phyloP scores from a whole-genome alignment of 2,888 invertebrate species.

The Bruchidius siliquastri region DNA sequence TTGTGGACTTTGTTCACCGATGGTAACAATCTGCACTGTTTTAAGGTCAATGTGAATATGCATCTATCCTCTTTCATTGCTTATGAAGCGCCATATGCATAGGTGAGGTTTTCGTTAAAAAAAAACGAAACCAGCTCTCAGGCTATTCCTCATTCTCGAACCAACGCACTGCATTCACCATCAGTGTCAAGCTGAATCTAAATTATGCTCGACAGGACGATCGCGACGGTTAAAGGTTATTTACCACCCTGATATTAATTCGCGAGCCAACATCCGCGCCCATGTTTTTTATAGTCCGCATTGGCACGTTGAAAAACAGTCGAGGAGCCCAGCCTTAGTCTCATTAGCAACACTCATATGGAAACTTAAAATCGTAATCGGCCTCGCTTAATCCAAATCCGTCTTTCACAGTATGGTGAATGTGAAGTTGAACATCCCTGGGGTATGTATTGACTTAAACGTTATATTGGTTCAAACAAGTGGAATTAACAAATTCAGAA shows the following conservation, averaged over 20 bases:
- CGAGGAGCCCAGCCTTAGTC: neutral
- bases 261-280: neutral
- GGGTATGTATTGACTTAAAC: neutral
- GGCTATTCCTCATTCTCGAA: neutral
- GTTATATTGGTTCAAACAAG: too few relatives aligned
- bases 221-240: neutral
- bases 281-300: neutral
- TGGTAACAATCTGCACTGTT: too few relatives aligned
- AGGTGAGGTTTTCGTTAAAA: too few relatives aligned
- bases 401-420: conserved; percentile 23
- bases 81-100: too few relatives aligned
- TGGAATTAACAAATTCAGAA: too few relatives aligned
- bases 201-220: neutral
- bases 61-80: too few relatives aligned
- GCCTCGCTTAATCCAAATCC: neutral
- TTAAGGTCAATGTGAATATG: too few relatives aligned
- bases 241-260: neutral
- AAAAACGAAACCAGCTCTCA: neutral
- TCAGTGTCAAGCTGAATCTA: neutral
- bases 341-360: neutral
- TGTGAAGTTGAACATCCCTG: conserved; percentile 25
- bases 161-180: neutral
- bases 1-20: too few relatives aligned
- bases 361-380: neutral
- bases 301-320: neutral